These are phyloP conservation scores for Actinemys pallida DNA, from an alignment of 2,113 vertebrate genomes.

Conservation along the genomic window DNA sequence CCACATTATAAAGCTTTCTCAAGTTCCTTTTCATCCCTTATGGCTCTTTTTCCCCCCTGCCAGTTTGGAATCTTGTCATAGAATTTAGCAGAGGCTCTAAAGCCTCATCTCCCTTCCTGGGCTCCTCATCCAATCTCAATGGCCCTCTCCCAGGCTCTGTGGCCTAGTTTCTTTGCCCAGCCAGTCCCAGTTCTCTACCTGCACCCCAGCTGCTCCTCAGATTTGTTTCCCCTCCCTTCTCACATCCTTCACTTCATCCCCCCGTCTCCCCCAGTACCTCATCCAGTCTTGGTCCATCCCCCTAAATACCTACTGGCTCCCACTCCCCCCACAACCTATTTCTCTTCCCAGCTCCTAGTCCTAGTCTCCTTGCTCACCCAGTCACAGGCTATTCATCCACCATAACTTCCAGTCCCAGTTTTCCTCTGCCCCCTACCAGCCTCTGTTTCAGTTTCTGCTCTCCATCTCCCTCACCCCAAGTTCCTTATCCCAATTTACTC, in stretches of 20 bases:
- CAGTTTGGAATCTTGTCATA: background rate
- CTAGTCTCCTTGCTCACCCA: too few species aligned
- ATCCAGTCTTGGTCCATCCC: background rate
- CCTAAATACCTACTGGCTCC: too few species aligned
- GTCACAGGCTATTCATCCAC: too few species aligned
- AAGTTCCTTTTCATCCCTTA: accelerated
- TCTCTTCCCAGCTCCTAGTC: too few species aligned
- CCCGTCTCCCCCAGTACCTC: background rate
- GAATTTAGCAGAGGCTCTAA: background rate
- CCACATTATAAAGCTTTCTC: background rate
- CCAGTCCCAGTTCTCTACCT: background rate
- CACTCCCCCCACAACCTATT: too few species aligned
- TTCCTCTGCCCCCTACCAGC: background rate
- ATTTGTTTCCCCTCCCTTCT: background rate
- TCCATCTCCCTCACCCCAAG: background rate
- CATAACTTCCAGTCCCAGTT: too few species aligned
- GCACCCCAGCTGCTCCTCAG: background rate
- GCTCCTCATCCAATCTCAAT: background rate
- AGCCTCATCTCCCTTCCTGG: background rate
- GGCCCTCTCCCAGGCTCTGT: background rate
- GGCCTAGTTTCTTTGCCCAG: background rate
- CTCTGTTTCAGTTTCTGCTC: background rate
- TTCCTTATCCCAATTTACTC: background rate
- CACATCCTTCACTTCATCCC: background rate
- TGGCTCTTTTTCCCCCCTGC: background rate